These are phyloP conservation scores for Chalcosyrphus nemorum DNA, from an alignment of 2,888 invertebrate genomes.

Conservation along the genomic window DNA sequence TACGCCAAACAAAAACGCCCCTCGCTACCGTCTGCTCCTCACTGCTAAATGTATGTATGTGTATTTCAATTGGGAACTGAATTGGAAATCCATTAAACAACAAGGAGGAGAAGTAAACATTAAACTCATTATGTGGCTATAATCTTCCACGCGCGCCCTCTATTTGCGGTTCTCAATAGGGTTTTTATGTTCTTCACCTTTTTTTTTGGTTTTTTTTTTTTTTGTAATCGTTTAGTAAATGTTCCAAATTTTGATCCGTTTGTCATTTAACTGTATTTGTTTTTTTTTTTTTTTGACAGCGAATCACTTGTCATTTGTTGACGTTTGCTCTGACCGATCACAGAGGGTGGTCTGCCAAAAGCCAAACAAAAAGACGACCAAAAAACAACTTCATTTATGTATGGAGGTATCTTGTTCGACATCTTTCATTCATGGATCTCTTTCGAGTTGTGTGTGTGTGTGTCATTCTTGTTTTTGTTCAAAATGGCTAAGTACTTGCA, in stretches of 20 bases:
- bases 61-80: constrained; percentile 22
- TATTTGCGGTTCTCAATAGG: constrained; percentile 46
- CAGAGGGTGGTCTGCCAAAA: constrained; percentile 14
- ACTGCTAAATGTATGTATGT: neutral
- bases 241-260: constrained; percentile 25
- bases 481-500: constrained; percentile 35
- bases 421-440: constrained; percentile 34
- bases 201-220: neutral
- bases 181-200: constrained; percentile 19
- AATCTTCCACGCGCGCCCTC: constrained; percentile 58
- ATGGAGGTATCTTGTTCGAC: constrained; percentile 16
- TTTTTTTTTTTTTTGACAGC: neutral
- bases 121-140: constrained; percentile 38
- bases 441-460: neutral
- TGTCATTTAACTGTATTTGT: neutral
- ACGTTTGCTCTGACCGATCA: constrained; percentile 21
- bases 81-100: constrained; percentile 52
- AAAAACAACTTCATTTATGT: neutral
- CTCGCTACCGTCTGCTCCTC: neutral
- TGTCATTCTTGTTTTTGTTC: neutral
- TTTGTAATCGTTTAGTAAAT: constrained; percentile 12
- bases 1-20: constrained; percentile 19
- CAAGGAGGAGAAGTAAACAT: constrained; percentile 45
- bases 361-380: neutral
- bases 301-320: constrained; percentile 7